Evolutionary conservation across 30 jellyfish, hydroid and myxozoan genomes (phyloP).

Genomic region (Sanderia malayensis): DNA sequence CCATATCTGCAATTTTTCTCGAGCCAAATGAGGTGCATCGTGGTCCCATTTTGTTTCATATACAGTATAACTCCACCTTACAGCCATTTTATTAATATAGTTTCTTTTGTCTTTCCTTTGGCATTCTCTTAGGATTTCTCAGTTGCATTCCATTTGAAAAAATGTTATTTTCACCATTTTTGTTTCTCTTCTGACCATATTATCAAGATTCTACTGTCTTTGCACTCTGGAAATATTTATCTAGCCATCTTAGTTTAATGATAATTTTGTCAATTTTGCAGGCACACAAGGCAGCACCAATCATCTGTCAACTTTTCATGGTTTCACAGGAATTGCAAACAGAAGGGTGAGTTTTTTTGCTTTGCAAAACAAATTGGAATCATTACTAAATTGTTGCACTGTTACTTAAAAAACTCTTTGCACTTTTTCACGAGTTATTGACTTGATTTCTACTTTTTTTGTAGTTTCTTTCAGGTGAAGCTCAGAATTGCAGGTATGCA

Average conservation of each 20-base stretch:
- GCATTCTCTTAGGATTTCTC: too few relatives aligned
- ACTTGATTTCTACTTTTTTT: neutral
- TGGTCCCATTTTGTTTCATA: too few relatives aligned
- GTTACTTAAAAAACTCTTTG: neutral
- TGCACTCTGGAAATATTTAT: too few relatives aligned
- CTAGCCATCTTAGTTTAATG: too few relatives aligned
- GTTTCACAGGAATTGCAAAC: conserved; percentile 93
- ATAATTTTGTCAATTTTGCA: too few relatives aligned
- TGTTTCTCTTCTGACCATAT: too few relatives aligned
- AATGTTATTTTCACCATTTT: too few relatives aligned
- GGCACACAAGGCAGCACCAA: conserved; percentile 94
- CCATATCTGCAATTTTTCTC: conserved; percentile 78
- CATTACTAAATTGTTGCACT: neutral
- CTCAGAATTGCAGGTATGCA: conserved; percentile 86
- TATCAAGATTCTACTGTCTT: too few relatives aligned
- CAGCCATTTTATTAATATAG: too few relatives aligned
- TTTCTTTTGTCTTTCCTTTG: too few relatives aligned
- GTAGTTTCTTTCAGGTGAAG: conserved; percentile 87
- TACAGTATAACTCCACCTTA: too few relatives aligned
- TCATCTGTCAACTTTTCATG: conserved; percentile 79
- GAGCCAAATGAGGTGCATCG: conserved; percentile 85
- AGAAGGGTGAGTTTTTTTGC: conserved; percentile 52
- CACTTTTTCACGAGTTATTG: neutral
- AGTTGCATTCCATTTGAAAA: too few relatives aligned
- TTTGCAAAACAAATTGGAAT: neutral